These are phyloP conservation scores for Campoplex nolae DNA, from an alignment of 2,888 invertebrate species.

Conservation along the genomic window DNA sequence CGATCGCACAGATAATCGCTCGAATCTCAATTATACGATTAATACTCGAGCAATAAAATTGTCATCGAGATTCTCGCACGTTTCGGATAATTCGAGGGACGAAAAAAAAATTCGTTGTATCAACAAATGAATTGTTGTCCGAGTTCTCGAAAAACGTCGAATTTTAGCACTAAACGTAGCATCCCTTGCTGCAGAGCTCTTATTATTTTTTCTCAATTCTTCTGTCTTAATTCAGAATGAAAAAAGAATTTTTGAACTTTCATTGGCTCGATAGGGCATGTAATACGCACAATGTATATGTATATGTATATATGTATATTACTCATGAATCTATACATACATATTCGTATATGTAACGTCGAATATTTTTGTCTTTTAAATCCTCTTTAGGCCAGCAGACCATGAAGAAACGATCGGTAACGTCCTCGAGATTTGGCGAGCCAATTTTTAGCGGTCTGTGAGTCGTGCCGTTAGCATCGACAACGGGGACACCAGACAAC, in stretches of 20 bases:
- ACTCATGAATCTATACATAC: not conserved
- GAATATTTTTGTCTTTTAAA: slow-evolving; percentile 8
- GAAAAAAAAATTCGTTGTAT: not conserved
- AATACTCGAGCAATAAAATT: not conserved
- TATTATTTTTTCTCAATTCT: not conserved
- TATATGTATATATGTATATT: slow-evolving; percentile 6
- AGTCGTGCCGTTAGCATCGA: slow-evolving; percentile 37
- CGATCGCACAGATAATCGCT: not conserved
- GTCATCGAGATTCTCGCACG: not conserved
- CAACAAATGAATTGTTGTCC: not conserved
- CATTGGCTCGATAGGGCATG: slow-evolving; percentile 32
- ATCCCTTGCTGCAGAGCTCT: not conserved
- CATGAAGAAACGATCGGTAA: slow-evolving; percentile 62
- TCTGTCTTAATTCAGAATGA: not conserved
- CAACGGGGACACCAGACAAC: slow-evolving; percentile 51
- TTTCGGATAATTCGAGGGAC: not conserved
- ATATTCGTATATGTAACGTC: slow-evolving; percentile 9
- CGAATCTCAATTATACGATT: not conserved
- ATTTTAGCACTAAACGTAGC: not conserved
- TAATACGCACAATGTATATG: slow-evolving; percentile 35
- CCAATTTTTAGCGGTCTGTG: slow-evolving; percentile 53
- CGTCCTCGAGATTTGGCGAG: slow-evolving; percentile 59
- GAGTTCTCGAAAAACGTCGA: not conserved
- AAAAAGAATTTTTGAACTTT: not conserved
- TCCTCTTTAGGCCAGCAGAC: slow-evolving; percentile 56